Percentiles rank a stretch among this genome's conserved stretches.
These are phyloP conservation scores for Lysandra coridon DNA, from an alignment of 2,888 invertebrate genomes.

Conservation along the genomic window DNA sequence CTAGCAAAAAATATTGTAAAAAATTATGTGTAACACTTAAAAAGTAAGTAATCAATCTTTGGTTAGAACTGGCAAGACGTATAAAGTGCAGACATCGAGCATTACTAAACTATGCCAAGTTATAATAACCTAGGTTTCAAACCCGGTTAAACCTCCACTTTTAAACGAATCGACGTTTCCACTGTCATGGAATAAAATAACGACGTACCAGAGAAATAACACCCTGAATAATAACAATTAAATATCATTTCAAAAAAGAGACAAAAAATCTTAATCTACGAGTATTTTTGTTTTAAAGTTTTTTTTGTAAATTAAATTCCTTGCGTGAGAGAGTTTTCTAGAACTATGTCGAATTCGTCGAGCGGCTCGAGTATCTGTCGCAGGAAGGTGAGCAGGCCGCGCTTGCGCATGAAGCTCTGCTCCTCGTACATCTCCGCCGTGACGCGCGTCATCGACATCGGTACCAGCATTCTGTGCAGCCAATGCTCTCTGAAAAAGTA, in stretches of 20 bases:
- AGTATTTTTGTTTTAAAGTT: conserved; percentile 37
- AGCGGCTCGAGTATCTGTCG: conserved; percentile 94
- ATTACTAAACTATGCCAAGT: background rate
- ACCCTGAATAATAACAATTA: conserved; percentile 58
- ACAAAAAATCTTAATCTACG: conserved; percentile 42
- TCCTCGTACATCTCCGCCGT: conserved; percentile 98
- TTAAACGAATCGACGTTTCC: background rate
- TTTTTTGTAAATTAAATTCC: conserved; percentile 58
- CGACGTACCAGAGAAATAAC: conserved; percentile 53
- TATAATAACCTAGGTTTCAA: background rate
- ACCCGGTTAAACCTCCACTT: background rate
- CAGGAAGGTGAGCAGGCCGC: conserved; percentile 91
- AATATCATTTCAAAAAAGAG: conserved; percentile 34
- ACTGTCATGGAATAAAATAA: conserved; percentile 50
- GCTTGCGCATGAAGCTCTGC: conserved; percentile 94
- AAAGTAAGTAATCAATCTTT: conserved; percentile 60
- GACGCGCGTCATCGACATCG: conserved; percentile 93
- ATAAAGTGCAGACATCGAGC: background rate
- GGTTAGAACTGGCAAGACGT: conserved; percentile 66
- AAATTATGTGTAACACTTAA: conserved; percentile 22
- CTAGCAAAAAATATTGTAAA: conserved; percentile 2
- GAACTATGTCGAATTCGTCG: conserved; percentile 92
- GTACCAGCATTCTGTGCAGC: conserved; percentile 94
- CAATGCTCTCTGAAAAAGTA: conserved; percentile 87
- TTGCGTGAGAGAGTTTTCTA: conserved; percentile 91